Conservation (phyloP, 2,888 invertebrate genomes). For the Elgonia sp. region DNA sequence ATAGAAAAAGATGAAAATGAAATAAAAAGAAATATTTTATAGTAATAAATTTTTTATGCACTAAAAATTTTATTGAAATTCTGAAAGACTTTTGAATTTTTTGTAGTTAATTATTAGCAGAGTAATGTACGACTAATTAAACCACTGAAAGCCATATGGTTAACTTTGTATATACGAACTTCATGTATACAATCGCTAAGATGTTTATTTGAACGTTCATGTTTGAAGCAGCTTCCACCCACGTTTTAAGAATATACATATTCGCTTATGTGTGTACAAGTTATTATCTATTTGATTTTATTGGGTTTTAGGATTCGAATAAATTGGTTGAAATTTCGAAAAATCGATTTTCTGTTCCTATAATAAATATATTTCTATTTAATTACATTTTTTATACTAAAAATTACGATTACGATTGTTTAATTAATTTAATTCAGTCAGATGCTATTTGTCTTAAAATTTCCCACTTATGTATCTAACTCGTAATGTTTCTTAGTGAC, state of each 20-base stretch:
- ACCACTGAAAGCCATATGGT: constrained; percentile 83
- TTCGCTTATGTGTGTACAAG: constrained; percentile 83
- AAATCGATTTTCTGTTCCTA: constrained; percentile 72
- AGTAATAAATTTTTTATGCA: too few species aligned
- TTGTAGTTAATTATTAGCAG: constrained; percentile 42
- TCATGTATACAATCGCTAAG: constrained; percentile 84
- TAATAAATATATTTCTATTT: not conserved
- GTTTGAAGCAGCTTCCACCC: constrained; percentile 80
- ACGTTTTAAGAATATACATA: constrained; percentile 82
- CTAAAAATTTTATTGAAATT: too few species aligned
- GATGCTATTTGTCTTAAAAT: too few species aligned
- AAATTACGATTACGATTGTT: not conserved
- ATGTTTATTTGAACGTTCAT: constrained; percentile 85
- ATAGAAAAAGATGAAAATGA: not conserved
- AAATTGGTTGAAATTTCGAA: constrained; percentile 58
- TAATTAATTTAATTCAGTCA: too few species aligned
- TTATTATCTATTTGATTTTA: constrained; percentile 86
- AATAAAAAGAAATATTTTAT: too few species aligned
- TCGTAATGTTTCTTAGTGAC: too few species aligned
- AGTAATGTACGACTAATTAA: constrained; percentile 62
- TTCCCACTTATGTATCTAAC: too few species aligned
- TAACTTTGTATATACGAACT: constrained; percentile 84
- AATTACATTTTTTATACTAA: too few species aligned
- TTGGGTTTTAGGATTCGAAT: constrained; percentile 83
- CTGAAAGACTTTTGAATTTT: constrained; percentile 4